A percentile compares a stretch with the other conserved stretches of the same genome.
Evolutionary conservation across 2,113 vertebrate genomes (phyloP).

Genomic region (Trogon surrucura): DNA sequence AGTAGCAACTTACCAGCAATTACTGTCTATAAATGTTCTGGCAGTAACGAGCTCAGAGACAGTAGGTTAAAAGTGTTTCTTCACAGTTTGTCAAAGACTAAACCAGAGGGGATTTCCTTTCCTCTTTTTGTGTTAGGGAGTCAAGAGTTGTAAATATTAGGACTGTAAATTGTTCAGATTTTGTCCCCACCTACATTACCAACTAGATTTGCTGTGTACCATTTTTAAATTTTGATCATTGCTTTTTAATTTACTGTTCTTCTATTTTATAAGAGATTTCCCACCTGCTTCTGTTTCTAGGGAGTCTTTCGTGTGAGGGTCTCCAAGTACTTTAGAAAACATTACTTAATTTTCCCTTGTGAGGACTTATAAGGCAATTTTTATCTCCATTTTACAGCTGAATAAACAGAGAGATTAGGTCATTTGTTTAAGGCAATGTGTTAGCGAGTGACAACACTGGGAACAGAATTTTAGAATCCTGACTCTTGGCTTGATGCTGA

Average conservation of each 20-base stretch:
- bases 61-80: neutral
- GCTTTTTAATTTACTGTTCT: neutral
- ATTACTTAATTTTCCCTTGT: conserved; percentile 9
- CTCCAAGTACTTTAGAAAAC: neutral
- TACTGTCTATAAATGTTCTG: neutral
- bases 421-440: neutral
- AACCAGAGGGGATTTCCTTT: conserved; percentile 8
- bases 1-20: neutral
- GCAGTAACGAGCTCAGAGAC: neutral
- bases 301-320: neutral
- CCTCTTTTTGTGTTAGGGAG: neutral
- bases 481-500: neutral
- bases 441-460: neutral
- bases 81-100: neutral
- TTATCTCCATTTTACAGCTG: conserved; percentile 54
- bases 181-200: neutral
- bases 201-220: neutral
- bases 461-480: neutral
- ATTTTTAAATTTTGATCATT: neutral
- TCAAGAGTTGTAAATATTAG: neutral
- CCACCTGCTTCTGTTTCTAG: neutral
- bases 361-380: neutral
- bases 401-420: conserved; percentile 50
- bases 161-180: neutral
- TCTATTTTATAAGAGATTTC: neutral